Conservation (phyloP, 1,140 invertebrate genomes). For the Camponotus vicinus region DNA sequence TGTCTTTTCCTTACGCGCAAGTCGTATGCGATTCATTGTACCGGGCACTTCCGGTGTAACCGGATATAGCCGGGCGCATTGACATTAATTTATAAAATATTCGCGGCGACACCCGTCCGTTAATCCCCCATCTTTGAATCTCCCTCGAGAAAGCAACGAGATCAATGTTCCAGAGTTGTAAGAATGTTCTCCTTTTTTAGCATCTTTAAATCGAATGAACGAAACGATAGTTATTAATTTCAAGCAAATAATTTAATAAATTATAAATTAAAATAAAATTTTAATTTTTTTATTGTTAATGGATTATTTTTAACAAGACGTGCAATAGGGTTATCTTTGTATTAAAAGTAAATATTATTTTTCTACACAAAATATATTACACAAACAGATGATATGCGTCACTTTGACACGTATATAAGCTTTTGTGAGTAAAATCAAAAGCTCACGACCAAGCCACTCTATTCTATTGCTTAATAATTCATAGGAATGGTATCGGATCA, state of each 20-base stretch:
- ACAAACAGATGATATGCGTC: constrained; percentile 10
- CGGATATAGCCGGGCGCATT: constrained; percentile 81
- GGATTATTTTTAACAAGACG: neutral
- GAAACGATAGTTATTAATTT: neutral
- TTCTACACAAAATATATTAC: neutral
- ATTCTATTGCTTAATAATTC: constrained; percentile 69
- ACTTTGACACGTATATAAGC: constrained; percentile 42
- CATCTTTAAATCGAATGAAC: too few relatives aligned
- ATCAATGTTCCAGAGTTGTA: constrained; percentile 17
- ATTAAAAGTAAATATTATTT: constrained; percentile 19
- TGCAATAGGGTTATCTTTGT: neutral
- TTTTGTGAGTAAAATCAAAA: constrained; percentile 40
- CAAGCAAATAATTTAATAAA: too few relatives aligned
- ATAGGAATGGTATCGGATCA: constrained; percentile 71
- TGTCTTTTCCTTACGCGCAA: constrained; percentile 58
- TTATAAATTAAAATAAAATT: too few relatives aligned
- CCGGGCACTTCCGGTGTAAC: constrained; percentile 81
- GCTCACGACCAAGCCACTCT: constrained; percentile 36
- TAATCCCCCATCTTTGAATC: constrained; percentile 18
- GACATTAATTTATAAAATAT: constrained; percentile 85
- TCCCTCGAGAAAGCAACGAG: neutral
- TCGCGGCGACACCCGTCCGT: constrained; percentile 75
- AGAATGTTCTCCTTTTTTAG: neutral
- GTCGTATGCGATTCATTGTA: constrained; percentile 75
- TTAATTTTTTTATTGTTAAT: too few relatives aligned